Percentiles rank a stretch among this genome's conserved stretches.
These are phyloP conservation scores for Manis pentadactyla DNA, from an alignment of 2,797 vertebrate species.

Conservation along the genomic window DNA sequence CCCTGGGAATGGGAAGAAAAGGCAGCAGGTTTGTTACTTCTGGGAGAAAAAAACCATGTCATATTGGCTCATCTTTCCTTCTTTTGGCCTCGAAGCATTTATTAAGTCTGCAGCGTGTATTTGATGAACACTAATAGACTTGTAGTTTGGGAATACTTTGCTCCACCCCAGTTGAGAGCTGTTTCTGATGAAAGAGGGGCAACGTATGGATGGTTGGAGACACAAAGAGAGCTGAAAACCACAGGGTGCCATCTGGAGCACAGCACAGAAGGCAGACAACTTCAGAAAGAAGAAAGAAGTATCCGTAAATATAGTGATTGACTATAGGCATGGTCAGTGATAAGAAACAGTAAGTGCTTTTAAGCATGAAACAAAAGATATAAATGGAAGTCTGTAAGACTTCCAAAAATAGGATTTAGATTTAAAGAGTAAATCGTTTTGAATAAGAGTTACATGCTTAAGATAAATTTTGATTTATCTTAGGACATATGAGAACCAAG, in stretches of 20 bases:
- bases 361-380: neutral
- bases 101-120: neutral
- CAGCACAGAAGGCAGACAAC: neutral
- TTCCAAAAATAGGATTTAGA: conserved; percentile 20
- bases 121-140: neutral
- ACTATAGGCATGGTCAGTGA: neutral
- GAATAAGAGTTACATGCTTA: neutral
- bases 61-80: neutral
- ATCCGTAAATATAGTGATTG: neutral
- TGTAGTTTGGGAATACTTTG: neutral
- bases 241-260: neutral
- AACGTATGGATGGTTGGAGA: neutral
- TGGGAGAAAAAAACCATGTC: neutral
- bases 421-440: neutral
- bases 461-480: conserved; percentile 20
- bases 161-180: neutral
- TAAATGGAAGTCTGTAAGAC: neutral
- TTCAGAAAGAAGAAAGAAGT: neutral
- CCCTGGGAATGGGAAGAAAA: neutral
- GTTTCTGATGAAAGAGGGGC: neutral
- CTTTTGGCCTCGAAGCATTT: neutral
- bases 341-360: neutral
- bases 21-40: neutral
- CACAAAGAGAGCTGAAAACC: neutral
- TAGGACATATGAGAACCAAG: neutral